Base-by-base conservation (phyloP, 1,140 invertebrate species). In the Pectinophora gossypiella region DNA sequence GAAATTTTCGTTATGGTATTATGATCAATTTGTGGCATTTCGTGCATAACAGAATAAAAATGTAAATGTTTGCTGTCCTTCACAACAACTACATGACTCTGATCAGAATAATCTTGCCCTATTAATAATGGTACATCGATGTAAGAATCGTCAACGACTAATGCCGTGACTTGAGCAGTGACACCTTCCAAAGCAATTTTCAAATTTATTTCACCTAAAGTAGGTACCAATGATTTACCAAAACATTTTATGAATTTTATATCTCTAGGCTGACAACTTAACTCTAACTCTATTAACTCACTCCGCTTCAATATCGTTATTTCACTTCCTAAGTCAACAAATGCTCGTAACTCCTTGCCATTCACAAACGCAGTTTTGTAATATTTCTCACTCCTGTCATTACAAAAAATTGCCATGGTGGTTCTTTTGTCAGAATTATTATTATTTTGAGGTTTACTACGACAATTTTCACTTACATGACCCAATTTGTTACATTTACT, bases 401-500 rank as follows among this genome's bases (percentile, higher is more conserved):
- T 10, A 23, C 22, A 23, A 23, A 23, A 10, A 4, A 23, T 10
- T 5, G 10, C 4, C 4, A 5, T 23, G 10, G 22, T 23, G 10
- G 22, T 38, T 38, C n/a, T 38, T 13, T 4, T 15, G 3, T 9
- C 13, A n/a, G n/a, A n/a, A n/a, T n/a, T 21, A 12, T 46, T 23
- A 3, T 9, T 10, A 35, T 19, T 48, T 16, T 36, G 23, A 6
- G 22, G 3, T 36, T 48, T 35, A 4, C 13, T 35, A 12, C 16
- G 27, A 48, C 46, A 48, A 12, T 48, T 48, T 19, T 48, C 46
- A 35, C 9, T 18, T n/a, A n/a, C 19, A 13, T 48, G 46, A 1
- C 46, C 46, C 3, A 48, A 18, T 19, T 19, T 48, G 7, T 35
- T 19, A 36, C 46, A 48, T 16, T 32, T 19, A 2, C 13, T 48